These are phyloP conservation scores for Girardinichthys multiradiatus DNA, from an alignment of 2,113 vertebrate species.

Conservation along the genomic window DNA sequence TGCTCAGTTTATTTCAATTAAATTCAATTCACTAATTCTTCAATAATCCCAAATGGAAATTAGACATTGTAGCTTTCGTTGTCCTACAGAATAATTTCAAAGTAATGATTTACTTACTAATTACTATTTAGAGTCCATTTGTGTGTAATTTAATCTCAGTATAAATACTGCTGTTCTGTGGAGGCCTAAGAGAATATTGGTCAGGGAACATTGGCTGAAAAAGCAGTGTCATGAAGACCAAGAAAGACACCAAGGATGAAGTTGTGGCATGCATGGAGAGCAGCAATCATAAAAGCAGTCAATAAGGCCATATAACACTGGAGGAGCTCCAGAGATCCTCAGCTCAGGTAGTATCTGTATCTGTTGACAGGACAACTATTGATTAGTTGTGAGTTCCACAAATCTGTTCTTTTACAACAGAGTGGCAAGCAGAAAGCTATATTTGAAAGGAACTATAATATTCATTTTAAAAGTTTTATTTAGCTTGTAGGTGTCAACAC, in stretches of 20 bases:
- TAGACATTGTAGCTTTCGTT: neutral
- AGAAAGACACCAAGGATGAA: neutral
- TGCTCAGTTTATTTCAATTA: neutral
- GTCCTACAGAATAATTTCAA: neutral
- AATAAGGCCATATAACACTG: neutral
- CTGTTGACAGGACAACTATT: neutral
- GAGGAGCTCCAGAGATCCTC: neutral
- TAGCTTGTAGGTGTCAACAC: neutral
- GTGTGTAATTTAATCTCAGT: neutral
- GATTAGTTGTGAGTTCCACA: neutral
- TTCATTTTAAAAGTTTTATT: too few relatives aligned
- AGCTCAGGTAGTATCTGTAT: neutral
- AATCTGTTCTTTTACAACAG: too few relatives aligned
- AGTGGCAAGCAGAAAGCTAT: too few relatives aligned
- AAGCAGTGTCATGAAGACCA: neutral
- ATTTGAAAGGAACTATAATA: too few relatives aligned
- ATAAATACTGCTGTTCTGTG: neutral
- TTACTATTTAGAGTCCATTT: neutral
- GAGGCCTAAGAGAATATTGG: neutral
- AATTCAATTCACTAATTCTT: neutral
- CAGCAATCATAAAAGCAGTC: neutral
- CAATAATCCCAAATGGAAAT: neutral
- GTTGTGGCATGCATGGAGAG: neutral
- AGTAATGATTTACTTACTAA: neutral
- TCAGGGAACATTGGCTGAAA: neutral